Evolutionary conservation across 2,888 invertebrate species (phyloP).

Genomic region (Flexamia atlantica): DNA sequence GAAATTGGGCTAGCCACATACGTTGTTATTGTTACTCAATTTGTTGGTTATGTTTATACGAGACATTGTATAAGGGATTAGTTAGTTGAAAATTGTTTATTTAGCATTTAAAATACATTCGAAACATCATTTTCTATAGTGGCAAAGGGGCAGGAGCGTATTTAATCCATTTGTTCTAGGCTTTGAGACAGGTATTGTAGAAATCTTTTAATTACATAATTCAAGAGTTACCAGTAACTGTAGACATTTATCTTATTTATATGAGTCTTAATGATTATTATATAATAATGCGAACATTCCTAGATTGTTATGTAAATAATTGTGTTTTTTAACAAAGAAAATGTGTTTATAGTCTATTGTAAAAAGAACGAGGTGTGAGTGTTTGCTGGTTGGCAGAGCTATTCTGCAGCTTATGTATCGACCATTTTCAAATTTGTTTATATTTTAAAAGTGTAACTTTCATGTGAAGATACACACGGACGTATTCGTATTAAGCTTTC

Average conservation of each 20-base stretch:
- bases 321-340: constrained; percentile 69
- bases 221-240: constrained; percentile 68
- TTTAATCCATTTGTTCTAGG: constrained; percentile 68
- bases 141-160: constrained; percentile 66
- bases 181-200: constrained; percentile 68
- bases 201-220: constrained; percentile 68
- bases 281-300: constrained; percentile 70
- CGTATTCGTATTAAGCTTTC: constrained; percentile 67
- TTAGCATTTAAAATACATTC: constrained; percentile 66
- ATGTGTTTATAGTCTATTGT: constrained; percentile 69
- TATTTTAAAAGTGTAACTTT: constrained; percentile 55
- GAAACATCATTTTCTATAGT: constrained; percentile 69
- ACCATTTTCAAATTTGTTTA: constrained; percentile 56
- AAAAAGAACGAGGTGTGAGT: constrained; percentile 64
- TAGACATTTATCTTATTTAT: constrained; percentile 69
- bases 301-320: constrained; percentile 70
- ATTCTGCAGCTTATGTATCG: constrained; percentile 54
- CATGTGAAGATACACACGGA: constrained; percentile 65
- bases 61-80: constrained; percentile 40
- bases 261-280: constrained; percentile 67
- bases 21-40: constrained; percentile 58
- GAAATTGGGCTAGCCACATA: constrained; percentile 23
- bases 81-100: constrained; percentile 49
- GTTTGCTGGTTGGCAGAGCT: constrained; percentile 56
- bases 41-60: constrained; percentile 57